Percentiles rank a stretch among this genome's conserved stretches.
Conservation (phyloP, 2,888 invertebrate species). For the Willowsia nigromaculata region DNA sequence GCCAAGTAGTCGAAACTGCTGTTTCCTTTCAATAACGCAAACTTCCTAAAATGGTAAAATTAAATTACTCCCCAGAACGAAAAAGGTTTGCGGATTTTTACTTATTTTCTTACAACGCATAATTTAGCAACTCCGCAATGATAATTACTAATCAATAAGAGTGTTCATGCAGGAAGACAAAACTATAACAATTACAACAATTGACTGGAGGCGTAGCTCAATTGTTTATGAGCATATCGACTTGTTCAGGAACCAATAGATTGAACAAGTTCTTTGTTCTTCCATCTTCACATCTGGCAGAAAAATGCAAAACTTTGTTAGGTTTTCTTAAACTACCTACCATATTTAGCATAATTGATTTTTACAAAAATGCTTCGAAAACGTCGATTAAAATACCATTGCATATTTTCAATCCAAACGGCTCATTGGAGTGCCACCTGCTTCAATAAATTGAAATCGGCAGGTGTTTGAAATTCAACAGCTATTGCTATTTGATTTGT, state of each 20-base stretch:
- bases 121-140: not conserved
- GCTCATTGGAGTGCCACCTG: slow-evolving; percentile 35
- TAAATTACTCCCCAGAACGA: slow-evolving; percentile 37
- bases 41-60: slow-evolving; percentile 55
- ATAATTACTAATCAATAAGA: not conserved
- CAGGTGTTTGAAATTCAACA: slow-evolving; percentile 44
- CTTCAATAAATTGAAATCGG: slow-evolving; percentile 46
- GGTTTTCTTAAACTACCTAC: too few species aligned
- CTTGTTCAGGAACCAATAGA: not conserved
- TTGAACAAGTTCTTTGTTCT: too few species aligned
- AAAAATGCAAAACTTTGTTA: too few species aligned
- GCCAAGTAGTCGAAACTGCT: slow-evolving; percentile 12
- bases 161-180: not conserved
- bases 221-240: not conserved
- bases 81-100: slow-evolving; percentile 39
- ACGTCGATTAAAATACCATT: not conserved
- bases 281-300: too few species aligned
- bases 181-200: not conserved
- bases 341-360: not conserved
- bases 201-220: not conserved
- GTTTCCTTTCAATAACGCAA: slow-evolving; percentile 40
- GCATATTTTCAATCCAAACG: not conserved
- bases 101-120: not conserved
- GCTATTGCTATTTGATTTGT: slow-evolving; percentile 22
- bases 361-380: not conserved